Conservation (phyloP, 2,797 vertebrate genomes). For the Molossus alvarezi region DNA sequence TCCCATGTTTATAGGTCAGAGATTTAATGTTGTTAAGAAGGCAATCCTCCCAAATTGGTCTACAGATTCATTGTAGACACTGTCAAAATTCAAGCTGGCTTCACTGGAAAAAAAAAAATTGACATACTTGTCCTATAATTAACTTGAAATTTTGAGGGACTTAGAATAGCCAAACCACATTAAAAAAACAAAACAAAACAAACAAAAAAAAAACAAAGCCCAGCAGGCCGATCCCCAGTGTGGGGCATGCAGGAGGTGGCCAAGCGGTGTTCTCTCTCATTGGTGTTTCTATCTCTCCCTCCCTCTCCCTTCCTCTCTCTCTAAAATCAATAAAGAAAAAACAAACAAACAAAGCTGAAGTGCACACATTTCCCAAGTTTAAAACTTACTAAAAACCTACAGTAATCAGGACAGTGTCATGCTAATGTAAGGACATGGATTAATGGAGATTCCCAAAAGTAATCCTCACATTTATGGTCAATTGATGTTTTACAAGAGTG, state of each 20-base stretch:
- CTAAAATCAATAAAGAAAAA: background rate
- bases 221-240: too few species aligned
- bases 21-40: background rate
- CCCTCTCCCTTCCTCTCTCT: too few species aligned
- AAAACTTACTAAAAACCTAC: background rate
- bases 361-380: background rate
- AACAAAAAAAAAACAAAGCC: background rate
- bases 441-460: background rate
- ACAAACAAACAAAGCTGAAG: background rate
- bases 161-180: background rate
- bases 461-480: background rate
- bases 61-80: background rate
- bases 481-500: too few species aligned
- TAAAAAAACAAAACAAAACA: too few species aligned
- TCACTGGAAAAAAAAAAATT: background rate
- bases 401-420: background rate
- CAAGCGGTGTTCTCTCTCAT: too few species aligned
- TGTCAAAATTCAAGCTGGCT: background rate
- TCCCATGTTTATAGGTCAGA: background rate
- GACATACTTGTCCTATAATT: background rate
- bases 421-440: background rate
- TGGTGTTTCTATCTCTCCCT: too few species aligned
- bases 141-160: background rate
- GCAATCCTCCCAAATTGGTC: background rate
- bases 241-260: too few species aligned